These are phyloP conservation scores for Phocides pigmalion DNA, from an alignment of 1,140 invertebrate species.

Conservation along the genomic window DNA sequence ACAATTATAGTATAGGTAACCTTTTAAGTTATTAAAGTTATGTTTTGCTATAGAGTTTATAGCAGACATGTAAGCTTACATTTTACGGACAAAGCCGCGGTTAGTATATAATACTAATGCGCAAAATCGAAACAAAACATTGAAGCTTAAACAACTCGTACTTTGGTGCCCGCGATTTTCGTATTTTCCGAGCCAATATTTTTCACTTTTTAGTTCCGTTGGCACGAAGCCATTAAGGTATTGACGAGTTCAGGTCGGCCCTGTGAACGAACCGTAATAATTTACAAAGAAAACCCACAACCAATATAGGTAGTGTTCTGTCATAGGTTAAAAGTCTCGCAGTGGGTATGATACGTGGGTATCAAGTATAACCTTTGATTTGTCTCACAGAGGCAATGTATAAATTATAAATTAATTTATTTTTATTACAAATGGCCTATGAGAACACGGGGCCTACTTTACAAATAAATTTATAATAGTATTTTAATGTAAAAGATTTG, in stretches of 20 bases:
- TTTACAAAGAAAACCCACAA: conserved; percentile 73
- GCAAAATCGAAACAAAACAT: too few relatives aligned
- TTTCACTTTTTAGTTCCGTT: conserved; percentile 67
- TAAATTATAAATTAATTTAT: too few relatives aligned
- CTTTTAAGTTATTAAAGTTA: too few relatives aligned
- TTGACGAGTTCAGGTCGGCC: conserved; percentile 57
- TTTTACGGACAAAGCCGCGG: too few relatives aligned
- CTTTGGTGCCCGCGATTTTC: conserved; percentile 16
- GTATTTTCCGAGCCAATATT: conserved; percentile 42
- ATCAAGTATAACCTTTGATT: not conserved
- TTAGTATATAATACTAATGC: too few relatives aligned
- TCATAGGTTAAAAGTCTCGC: conserved; percentile 41
- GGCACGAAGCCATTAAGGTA: conserved; percentile 69
- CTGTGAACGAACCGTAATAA: conserved; percentile 67
- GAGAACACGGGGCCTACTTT: too few relatives aligned
- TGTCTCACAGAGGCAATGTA: conserved; percentile 18
- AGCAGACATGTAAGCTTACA: too few relatives aligned
- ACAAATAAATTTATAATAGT: too few relatives aligned
- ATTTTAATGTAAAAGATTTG: too few relatives aligned
- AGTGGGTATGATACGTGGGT: not conserved
- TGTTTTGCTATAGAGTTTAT: too few relatives aligned
- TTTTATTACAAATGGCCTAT: too few relatives aligned
- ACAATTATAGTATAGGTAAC: too few relatives aligned
- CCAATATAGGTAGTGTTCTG: conserved; percentile 57
- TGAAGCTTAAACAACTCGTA: not conserved